Base-by-base conservation (phyloP, 2,113 vertebrate genomes). In the human region DNA sequence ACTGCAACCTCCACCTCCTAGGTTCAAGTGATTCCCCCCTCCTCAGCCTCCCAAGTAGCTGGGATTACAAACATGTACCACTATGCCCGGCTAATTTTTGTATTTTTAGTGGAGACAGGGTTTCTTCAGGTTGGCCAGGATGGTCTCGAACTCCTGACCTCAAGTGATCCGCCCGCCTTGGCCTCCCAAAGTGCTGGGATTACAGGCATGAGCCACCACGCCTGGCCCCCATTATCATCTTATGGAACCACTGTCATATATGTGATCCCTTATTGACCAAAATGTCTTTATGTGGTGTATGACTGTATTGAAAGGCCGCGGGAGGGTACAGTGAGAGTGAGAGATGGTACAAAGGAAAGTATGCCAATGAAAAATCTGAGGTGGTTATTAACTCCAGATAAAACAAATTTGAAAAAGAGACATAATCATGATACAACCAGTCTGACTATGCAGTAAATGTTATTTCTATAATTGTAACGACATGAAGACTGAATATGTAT, bases 341-440 rank as follows among this genome's bases (percentile, higher is more conserved):
- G 68, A 90, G 57, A 89, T 30, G 8, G 17, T 40, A 84, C 45
- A 61, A 90, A 92, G 45, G 57, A 91, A 75, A 90, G 59, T 43
- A 59, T 40, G 25, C 32, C 17, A 38, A 59, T 20, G 12, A n/a
- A 45, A 90, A 93, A 70, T 88, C 76, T 1, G 13, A 93, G 38
- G 43, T 25, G 70, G 73, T 25, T 79, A 81, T 84, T 82, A 94
- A 96, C 73, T 95, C 70, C 64, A 93, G 84, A 35, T 70, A 85
- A 93, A 94, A 95, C 35, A 93, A 92, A 88, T 35, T 93, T 72
- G 8, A 93, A 91, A 92, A 94, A 57, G 76, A 88, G 70, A 70
- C 17, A 78, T 52, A 91, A 78, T 64, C 40, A 82, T 48, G 32
- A 68, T 18, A 64, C 35, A 90, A 70, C 18, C 43, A 87, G 70